These are phyloP conservation scores for Scylla paramamosain DNA, from an alignment of 1,140 invertebrate species.

Conservation along the genomic window DNA sequence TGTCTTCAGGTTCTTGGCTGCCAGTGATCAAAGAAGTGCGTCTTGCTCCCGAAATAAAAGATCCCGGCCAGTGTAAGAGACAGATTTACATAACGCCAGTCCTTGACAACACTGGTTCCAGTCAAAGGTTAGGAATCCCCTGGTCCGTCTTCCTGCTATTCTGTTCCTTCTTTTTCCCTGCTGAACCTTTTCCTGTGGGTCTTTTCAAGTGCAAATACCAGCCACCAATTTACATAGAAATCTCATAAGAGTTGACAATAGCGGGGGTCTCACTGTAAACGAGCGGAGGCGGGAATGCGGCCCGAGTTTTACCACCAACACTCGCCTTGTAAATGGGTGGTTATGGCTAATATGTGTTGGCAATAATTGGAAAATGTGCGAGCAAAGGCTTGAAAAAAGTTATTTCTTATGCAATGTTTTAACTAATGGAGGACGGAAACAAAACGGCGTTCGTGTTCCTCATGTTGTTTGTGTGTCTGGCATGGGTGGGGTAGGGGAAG, in stretches of 20 bases:
- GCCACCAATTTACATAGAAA: conserved; percentile 75
- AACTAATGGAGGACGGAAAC: too few species aligned
- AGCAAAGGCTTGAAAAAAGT: too few species aligned
- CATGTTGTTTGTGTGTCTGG: too few species aligned
- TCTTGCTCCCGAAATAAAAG: conserved; percentile 29
- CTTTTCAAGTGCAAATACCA: conserved; percentile 75
- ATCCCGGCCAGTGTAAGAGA: conserved; percentile 34
- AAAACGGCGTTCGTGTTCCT: too few species aligned
- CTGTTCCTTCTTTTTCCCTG: conserved; percentile 71
- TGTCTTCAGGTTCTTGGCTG: conserved; percentile 27
- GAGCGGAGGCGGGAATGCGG: conserved; percentile 38
- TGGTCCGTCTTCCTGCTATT: conserved; percentile 59
- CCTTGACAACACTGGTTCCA: conserved; percentile 41
- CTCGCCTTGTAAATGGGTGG: neutral
- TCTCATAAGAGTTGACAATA: conserved; percentile 75
- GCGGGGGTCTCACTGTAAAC: conserved; percentile 68
- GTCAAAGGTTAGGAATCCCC: conserved; percentile 39
- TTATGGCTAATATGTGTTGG: conserved; percentile 9
- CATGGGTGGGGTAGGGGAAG: too few species aligned
- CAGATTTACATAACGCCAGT: conserved; percentile 53
- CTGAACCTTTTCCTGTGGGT: conserved; percentile 75
- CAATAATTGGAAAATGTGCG: neutral
- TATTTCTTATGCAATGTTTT: too few species aligned
- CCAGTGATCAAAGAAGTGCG: conserved; percentile 60
- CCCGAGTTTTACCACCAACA: neutral